Base-by-base conservation (phyloP, 2,113 vertebrate species). In the Rousettus leschenaultii region DNA sequence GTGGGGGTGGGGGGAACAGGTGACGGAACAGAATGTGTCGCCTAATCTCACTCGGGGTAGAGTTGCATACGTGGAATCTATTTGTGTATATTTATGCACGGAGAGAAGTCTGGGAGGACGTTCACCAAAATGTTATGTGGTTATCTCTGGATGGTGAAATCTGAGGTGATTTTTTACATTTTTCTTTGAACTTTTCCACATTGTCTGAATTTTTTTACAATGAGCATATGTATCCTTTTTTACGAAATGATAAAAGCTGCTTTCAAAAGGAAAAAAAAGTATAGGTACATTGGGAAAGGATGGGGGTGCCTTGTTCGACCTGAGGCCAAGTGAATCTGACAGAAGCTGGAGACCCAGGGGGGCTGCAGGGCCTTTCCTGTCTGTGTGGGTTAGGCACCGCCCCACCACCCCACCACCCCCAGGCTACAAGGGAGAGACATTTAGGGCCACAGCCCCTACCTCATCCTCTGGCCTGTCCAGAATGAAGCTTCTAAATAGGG, bases 401-500 rank as follows among this genome's bases (percentile, higher is more conserved):
- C 43, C 43, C 48, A 45, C 40, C 43, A 6, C 43, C 6, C 9
- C 71, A 28, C 16, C 45, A 48, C 11, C 0, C 8, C 11, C 8
- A 75, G 10, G 53, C 80, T 16, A 38, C 22, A 26, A 40, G 13
- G 10, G 19, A 59, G 80, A 14, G 65, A 33, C 43, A 6, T 38
- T 40, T 63, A 22, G 38, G 83, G 43, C 65, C 65, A 1, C 28
- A n/a, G 57, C 28, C 30, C 12, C 68, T 12, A 38, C 43, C 86
- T 68, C 30, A 1, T 51, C 83, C 55, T 45, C 57, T 73, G 18
- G 80, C 43, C 65, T 74, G 94, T 96, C 97, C 97, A 94, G 97
- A 97, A 96, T 63, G 91, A 91, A 94, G 94, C 96, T 97, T 98
- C 97, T 98, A 98, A 98, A 98, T 97, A 98, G 97, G 96, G 97